A percentile compares a stretch with the other conserved stretches of the same genome.
Conservation (phyloP, 1,140 invertebrate genomes). For the Papilio glaucus region DNA sequence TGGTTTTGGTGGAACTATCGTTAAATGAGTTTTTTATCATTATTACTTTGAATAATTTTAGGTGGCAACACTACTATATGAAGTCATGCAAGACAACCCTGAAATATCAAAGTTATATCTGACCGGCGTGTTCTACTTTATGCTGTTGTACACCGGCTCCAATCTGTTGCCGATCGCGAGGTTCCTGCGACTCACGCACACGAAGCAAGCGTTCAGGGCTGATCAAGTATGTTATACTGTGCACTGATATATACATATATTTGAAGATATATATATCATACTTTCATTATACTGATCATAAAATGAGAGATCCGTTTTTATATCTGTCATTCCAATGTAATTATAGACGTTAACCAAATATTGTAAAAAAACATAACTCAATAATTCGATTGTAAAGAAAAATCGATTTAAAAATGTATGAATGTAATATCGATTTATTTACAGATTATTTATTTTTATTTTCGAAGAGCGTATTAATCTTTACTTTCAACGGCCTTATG, state of each 20-base stretch:
- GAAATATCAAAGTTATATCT: conserved; percentile 96
- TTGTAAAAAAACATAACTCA: too few species aligned
- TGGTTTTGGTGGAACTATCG: too few species aligned
- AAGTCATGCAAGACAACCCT: conserved; percentile 98
- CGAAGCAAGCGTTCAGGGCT: conserved; percentile 95
- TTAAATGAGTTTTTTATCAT: conserved; percentile 26
- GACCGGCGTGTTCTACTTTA: conserved; percentile 99
- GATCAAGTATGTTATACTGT: conserved; percentile 92
- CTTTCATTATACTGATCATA: too few species aligned
- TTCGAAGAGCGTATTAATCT: too few species aligned
- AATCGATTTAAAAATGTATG: too few species aligned
- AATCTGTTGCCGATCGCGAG: conserved; percentile 98
- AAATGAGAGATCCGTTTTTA: too few species aligned
- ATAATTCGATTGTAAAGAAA: too few species aligned
- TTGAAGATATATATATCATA: background rate
- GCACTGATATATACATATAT: conserved; percentile 22
- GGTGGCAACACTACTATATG: conserved; percentile 92
- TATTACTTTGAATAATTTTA: conserved; percentile 69
- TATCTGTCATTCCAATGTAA: too few species aligned
- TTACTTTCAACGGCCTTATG: too few species aligned
- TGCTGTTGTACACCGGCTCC: conserved; percentile 99
- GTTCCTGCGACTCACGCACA: conserved; percentile 97
- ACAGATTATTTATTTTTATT: too few species aligned
- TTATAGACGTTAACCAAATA: too few species aligned
- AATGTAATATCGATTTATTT: too few species aligned